Evolutionary conservation across 2,113 vertebrate species (phyloP).

Genomic region (Petroica traversi): DNA sequence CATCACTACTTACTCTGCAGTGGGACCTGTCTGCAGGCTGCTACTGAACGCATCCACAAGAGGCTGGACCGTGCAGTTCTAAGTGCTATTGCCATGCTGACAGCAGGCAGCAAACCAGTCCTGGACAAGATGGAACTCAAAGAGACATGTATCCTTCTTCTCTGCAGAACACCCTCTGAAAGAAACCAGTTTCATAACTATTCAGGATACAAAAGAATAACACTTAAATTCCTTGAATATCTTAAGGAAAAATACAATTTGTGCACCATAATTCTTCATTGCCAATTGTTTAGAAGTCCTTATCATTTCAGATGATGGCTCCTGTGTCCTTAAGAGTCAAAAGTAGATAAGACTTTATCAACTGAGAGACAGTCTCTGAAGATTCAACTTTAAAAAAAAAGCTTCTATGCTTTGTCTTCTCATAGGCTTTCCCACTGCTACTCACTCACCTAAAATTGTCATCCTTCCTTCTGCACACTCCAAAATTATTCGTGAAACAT

Average conservation of each 20-base stretch:
- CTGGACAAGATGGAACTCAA: not conserved
- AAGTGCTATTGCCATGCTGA: not conserved
- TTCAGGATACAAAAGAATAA: not conserved
- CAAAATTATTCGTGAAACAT: not conserved
- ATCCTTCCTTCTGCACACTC: not conserved
- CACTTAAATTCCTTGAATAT: not conserved
- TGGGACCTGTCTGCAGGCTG: not conserved
- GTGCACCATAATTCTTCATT: not conserved
- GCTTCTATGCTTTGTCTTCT: not conserved
- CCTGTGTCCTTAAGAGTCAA: not conserved
- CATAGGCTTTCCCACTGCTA: not conserved
- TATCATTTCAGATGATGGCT: not conserved
- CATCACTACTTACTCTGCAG: constrained; percentile 31
- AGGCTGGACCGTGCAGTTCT: not conserved
- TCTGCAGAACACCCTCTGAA: not conserved
- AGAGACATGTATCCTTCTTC: not conserved
- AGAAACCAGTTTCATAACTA: not conserved
- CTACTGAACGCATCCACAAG: not conserved
- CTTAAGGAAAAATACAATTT: not conserved
- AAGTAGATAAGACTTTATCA: not conserved
- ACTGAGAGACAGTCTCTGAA: not conserved
- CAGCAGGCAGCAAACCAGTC: not conserved
- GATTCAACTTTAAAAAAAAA: not conserved
- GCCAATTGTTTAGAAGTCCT: not conserved
- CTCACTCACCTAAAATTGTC: not conserved